Base-by-base conservation (phyloP, 2,888 invertebrate species). In the Brachynemurus nebulosus region DNA sequence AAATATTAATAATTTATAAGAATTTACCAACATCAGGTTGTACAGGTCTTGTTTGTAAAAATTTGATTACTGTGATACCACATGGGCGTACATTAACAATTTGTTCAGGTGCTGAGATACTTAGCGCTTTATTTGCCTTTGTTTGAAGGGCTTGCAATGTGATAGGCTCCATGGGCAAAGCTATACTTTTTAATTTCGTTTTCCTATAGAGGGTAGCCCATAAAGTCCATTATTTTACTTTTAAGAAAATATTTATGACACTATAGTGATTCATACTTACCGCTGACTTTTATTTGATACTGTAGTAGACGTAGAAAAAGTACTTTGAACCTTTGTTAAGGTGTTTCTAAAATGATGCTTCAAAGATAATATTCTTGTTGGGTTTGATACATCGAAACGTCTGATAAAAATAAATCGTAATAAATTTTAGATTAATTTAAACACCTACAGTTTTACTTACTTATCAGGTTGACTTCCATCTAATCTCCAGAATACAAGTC, bases 391-490 rank as follows among this genome's bases (percentile, higher is more conserved):
- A 48, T 55, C 53, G 38, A 55, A 58, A 44, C 51, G 53, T 46
- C 57, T 54, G 21, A 21, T 23, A 40, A 14, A 21, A 23, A 40
- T n/a, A n/a, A n/a, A n/a, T n/a, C n/a, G n/a, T n/a, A n/a, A n/a
- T n/a, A n/a, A n/a, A n/a, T n/a, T n/a, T n/a, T n/a, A n/a, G n/a
- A n/a, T n/a, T n/a, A n/a, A n/a, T n/a, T n/a, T n/a, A n/a, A n/a
- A n/a, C n/a, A n/a, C n/a, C n/a, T n/a, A n/a, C n/a, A n/a, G n/a
- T 8, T 55, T 55, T 43, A 58, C 58, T 25, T 55, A 67, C 58
- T 72, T 67, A 59, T 79, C 82, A 0, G 83, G 77, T 58, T 85
- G 81, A 0, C 85, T 85, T 0, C 86, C 86, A 63, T 86, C 85
- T 44, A 86, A 65, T 51, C 79, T 76, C 88, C 89, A 89, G 51